Evolutionary conservation across 2,113 vertebrate genomes (phyloP), one percentile per base, ranked within the genome.

Genomic region (Entosphenus tridentatus): DNA sequence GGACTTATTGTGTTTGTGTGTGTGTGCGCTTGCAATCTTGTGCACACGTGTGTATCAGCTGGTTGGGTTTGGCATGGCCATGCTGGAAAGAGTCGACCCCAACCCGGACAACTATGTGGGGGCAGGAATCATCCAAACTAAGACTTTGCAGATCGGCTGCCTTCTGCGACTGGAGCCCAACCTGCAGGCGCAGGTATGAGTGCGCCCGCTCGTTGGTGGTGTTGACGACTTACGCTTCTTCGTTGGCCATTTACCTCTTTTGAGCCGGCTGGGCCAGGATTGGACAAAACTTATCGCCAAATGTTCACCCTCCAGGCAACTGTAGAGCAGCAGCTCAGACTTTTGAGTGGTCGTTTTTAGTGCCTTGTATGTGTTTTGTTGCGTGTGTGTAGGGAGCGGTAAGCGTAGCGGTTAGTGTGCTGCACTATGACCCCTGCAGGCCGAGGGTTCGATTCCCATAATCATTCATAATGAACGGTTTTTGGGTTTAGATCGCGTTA

Each of bases 21-120:
- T 39, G 39, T 39, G 39, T 39, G 39, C 39, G 39, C 39, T 39
- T 39, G 39, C 39, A 39, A 39, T 39, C 39, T 39, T 39, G 39
- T 39, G 39, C 39, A 39, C 39, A 39, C 39, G 39, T 39, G 39
- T 39, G 39, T 39, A 39, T 12, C 70, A 92, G 88, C 79, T 92
- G 62, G 77, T 91, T 74, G 88, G 88, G 68, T 80, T 92, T 9
- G 88, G 88, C 70, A 81, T 82, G 3, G 88, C 88, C 16, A 82
- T 93, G 69, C 75, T 92, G 78, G 86, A 89, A 72, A 86, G 87
- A 1, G 85, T 92, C 57, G 87, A 92, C 72, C 88, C 88, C 14
- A 92, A 92, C 76, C 87, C 85, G 8, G 88, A 91, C 76, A 92
- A 92, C 75, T 92, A 85, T 3, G 88, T 92, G 69, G 88, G 86